Evolutionary conservation across 1,140 invertebrate species (phyloP).

Genomic region (Pachypeltis micranthus): DNA sequence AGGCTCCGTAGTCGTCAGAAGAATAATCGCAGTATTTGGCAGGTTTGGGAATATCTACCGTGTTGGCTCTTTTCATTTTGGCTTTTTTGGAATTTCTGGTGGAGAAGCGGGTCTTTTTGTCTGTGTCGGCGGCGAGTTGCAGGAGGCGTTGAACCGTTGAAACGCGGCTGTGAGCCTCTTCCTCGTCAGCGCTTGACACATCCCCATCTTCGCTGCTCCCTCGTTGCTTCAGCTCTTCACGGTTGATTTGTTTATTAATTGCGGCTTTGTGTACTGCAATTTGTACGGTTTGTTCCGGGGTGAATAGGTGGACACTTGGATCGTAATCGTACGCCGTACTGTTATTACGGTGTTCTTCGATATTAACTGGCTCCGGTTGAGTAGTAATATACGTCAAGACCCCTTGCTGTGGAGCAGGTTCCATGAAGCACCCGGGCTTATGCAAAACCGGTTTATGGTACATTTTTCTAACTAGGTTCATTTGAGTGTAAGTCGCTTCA

Average conservation of each 20-base stretch:
- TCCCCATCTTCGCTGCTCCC: slow-evolving; percentile 25
- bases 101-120: slow-evolving; percentile 31
- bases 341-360: slow-evolving; percentile 7
- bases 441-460: slow-evolving; percentile 15
- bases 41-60: slow-evolving; percentile 71
- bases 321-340: slow-evolving; percentile 29
- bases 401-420: slow-evolving; percentile 16
- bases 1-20: slow-evolving; percentile 28
- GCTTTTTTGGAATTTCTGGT: slow-evolving; percentile 46
- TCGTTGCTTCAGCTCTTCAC: slow-evolving; percentile 21
- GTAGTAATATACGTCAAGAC: slow-evolving; percentile 14
- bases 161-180: slow-evolving; percentile 11
- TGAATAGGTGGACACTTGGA: slow-evolving; percentile 34
- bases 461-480: slow-evolving; percentile 1
- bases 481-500: slow-evolving; percentile 2
- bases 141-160: slow-evolving; percentile 29
- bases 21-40: slow-evolving; percentile 40
- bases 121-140: slow-evolving; percentile 29
- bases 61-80: slow-evolving; percentile 74
- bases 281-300: slow-evolving; percentile 34
- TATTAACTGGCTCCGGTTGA: neutral
- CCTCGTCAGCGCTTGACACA: slow-evolving; percentile 28
- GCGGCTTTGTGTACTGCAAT: slow-evolving; percentile 37
- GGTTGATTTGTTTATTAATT: slow-evolving; percentile 36
- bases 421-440: slow-evolving; percentile 18